A percentile compares a stretch with the other conserved stretches of the same genome.
Conservation (phyloP, 1,140 invertebrate genomes). For the Macrosteles quadrilineatus region DNA sequence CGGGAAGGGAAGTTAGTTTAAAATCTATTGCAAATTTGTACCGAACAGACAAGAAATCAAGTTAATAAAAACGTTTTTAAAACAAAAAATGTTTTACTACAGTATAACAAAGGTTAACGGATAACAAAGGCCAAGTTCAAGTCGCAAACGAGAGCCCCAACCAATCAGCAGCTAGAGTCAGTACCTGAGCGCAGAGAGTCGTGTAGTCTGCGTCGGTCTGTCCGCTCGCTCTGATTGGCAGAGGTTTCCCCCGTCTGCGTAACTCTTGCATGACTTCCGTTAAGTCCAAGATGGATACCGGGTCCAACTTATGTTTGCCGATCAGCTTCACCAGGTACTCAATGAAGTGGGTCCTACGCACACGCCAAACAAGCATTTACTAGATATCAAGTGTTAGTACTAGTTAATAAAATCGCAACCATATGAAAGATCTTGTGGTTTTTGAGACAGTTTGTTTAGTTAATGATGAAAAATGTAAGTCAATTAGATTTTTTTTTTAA, state of each 20-base stretch:
- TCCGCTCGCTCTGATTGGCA: constrained; percentile 68
- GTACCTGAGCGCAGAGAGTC: constrained; percentile 68
- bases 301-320: constrained; percentile 79
- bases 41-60: no score
- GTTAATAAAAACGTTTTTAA: no score
- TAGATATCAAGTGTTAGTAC: no score
- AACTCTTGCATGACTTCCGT: constrained; percentile 84
- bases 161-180: constrained; percentile 7
- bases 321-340: constrained; percentile 90
- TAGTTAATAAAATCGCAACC: no score
- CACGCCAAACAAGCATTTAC: constrained; percentile 43
- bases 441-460: no score
- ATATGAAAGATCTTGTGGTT: no score
- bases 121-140: no score
- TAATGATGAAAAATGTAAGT: no score
- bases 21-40: no score
- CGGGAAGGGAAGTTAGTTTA: no score
- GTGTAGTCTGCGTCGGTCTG: constrained; percentile 69
- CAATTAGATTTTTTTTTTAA: no score
- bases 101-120: neutral
- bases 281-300: constrained; percentile 81
- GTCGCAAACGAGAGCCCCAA: neutral
- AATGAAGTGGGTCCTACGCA: constrained; percentile 85
- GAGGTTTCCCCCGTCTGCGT: constrained; percentile 72
- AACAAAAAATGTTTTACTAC: no score